Evolutionary conservation across 2,113 vertebrate genomes (phyloP).

Genomic region (Albula glossodonta): DNA sequence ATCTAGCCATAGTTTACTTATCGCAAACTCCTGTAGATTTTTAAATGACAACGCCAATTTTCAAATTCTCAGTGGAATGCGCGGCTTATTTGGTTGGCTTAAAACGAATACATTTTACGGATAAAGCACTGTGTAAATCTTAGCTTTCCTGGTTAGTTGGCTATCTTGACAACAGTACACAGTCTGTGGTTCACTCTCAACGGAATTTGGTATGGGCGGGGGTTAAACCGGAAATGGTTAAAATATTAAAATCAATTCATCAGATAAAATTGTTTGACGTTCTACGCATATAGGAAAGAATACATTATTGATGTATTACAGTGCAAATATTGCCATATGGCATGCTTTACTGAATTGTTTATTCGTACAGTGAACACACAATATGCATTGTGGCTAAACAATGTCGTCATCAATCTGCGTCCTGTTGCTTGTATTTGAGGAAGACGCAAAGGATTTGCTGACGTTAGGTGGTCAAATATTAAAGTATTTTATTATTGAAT

Average conservation of each 20-base stretch:
- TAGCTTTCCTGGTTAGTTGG: no score
- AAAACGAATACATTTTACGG: no score
- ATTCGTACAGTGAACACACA: neutral
- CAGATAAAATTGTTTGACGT: no score
- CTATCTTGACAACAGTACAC: no score
- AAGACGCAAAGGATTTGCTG: constrained; percentile 33
- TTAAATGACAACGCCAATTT: no score
- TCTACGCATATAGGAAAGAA: no score
- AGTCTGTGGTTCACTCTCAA: no score
- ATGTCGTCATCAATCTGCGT: constrained; percentile 56
- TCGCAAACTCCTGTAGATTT: no score
- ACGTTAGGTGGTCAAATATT: constrained; percentile 40
- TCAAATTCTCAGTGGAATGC: no score
- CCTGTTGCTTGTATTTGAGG: constrained; percentile 27
- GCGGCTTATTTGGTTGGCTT: no score
- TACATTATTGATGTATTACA: neutral
- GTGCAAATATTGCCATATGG: neutral
- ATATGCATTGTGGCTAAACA: neutral
- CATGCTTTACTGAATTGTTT: neutral
- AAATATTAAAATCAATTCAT: neutral
- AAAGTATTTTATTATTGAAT: neutral
- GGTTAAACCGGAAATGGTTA: neutral
- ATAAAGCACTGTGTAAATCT: no score
- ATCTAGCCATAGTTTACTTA: no score
- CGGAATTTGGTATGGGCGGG: neutral